Evolutionary conservation across 35 echinoderm and acorn worm genomes (phyloP).

Genomic region (Ptychodera flava): DNA sequence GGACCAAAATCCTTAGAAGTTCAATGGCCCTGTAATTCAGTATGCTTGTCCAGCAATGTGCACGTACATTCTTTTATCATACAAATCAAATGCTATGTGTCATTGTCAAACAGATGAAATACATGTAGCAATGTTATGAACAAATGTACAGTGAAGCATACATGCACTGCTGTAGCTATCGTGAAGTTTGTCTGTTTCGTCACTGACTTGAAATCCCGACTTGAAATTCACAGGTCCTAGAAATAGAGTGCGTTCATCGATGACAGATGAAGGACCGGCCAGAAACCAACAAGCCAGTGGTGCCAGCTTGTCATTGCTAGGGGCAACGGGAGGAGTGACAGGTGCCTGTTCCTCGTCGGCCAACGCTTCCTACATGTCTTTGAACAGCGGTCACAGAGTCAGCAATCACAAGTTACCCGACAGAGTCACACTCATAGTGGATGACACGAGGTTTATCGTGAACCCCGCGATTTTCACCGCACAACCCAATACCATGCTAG

Average conservation of each 20-base stretch:
- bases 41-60: too few relatives aligned
- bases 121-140: too few relatives aligned
- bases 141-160: too few relatives aligned
- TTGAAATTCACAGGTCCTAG: neutral
- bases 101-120: too few relatives aligned
- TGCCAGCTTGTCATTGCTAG: neutral
- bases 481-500: conserved; percentile 96
- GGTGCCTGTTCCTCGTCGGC: neutral
- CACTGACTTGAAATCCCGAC: too few relatives aligned
- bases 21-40: too few relatives aligned
- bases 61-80: too few relatives aligned
- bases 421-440: conserved; percentile 80
- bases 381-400: neutral
- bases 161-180: too few relatives aligned
- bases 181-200: too few relatives aligned
- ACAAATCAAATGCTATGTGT: too few relatives aligned
- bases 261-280: neutral
- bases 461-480: conserved; percentile 74
- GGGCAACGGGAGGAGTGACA: neutral
- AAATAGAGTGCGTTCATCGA: neutral
- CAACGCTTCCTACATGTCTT: neutral
- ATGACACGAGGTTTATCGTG: conserved; percentile 83
- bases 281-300: neutral
- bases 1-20: too few relatives aligned
- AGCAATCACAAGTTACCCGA: conserved; percentile 51